phyloP scores from a whole-genome alignment of 92 coral and sea anemone species.

The Umimayanthus chanpuru region DNA sequence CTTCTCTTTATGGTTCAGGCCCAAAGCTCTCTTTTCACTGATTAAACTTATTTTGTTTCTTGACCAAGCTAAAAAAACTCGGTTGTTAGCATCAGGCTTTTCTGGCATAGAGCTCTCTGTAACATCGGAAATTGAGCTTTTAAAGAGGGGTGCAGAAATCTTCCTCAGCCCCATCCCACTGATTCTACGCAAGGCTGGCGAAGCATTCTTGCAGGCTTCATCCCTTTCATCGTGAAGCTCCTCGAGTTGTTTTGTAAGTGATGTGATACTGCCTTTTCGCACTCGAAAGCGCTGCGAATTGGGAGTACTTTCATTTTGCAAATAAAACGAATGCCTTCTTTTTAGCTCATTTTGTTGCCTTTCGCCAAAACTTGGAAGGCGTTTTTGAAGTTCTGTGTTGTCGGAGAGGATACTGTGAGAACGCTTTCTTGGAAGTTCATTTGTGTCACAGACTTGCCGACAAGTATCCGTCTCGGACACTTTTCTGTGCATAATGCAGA shows the following conservation, averaged over 20 bases:
- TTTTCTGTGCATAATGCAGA: conserved; percentile 1
- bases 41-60: conserved; percentile 3
- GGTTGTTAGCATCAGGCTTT: not conserved
- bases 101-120: not conserved
- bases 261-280: not conserved
- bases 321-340: conserved; percentile 16
- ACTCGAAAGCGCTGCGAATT: not conserved
- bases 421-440: not conserved
- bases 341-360: not conserved
- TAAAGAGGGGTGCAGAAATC: not conserved
- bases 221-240: not conserved
- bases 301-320: not conserved
- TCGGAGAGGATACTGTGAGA: not conserved
- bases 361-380: conserved; percentile 8
- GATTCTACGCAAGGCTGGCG: not conserved
- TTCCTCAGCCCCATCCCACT: not conserved
- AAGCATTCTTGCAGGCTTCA: not conserved
- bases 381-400: conserved; percentile 11
- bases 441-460: not conserved
- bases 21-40: conserved; percentile 26
- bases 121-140: not conserved
- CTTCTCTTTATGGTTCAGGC: conserved; percentile 2
- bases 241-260: not conserved
- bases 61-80: conserved; percentile 24
- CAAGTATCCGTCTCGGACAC: not conserved